Percentiles rank a stretch among this genome's conserved stretches.
phyloP scores from a whole-genome alignment of 2,888 invertebrate species.

The Himalopsyche japonica region DNA sequence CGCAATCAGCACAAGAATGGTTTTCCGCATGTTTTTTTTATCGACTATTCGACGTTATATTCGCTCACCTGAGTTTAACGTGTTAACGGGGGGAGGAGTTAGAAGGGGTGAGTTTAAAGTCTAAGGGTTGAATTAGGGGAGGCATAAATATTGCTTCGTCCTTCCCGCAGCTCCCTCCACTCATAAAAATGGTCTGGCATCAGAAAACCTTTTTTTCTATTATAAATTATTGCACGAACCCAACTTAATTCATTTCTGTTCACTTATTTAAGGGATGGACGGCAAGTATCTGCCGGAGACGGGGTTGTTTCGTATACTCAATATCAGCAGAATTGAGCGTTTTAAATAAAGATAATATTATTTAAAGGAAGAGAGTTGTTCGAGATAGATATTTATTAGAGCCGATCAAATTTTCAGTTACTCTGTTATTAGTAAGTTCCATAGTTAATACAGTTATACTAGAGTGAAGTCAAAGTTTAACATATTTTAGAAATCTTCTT shows the following conservation, averaged over 20 bases:
- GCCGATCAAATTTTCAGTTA: too few relatives aligned
- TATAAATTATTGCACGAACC: conserved; percentile 37
- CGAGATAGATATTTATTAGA: too few relatives aligned
- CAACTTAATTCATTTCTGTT: conserved; percentile 34
- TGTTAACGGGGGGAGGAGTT: background rate
- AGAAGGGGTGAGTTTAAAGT: background rate
- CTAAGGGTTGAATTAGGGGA: conserved; percentile 4
- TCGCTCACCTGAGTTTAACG: background rate
- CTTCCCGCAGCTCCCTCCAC: conserved; percentile 12
- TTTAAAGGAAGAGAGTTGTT: too few relatives aligned
- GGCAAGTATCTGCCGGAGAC: background rate
- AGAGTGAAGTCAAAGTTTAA: too few relatives aligned
- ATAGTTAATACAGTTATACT: too few relatives aligned
- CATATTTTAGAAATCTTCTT: too few relatives aligned
- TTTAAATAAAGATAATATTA: background rate
- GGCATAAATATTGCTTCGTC: conserved; percentile 25
- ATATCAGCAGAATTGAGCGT: background rate
- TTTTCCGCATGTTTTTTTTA: too few relatives aligned
- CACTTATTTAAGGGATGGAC: conserved; percentile 20
- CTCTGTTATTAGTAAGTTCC: too few relatives aligned
- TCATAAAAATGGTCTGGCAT: conserved; percentile 27
- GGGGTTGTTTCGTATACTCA: background rate
- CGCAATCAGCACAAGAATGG: too few relatives aligned
- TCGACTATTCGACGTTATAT: too few relatives aligned
- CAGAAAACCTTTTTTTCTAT: conserved; percentile 32